Base-by-base conservation (phyloP, 2,888 invertebrate species). In the Plagodis pulveraria region DNA sequence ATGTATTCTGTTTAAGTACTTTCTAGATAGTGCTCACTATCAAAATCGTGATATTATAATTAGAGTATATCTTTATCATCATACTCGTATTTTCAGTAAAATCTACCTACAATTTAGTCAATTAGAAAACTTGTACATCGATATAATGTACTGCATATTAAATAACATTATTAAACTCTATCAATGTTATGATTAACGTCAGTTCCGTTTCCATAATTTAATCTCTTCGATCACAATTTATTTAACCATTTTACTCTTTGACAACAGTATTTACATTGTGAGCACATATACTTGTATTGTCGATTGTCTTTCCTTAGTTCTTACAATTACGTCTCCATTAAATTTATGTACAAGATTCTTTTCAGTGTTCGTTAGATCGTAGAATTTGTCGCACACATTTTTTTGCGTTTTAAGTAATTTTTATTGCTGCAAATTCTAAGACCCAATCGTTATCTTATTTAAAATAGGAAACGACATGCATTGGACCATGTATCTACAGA, bases 241-340 rank as follows among this genome's bases (percentile, higher is more conserved):
- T 22, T 22, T 77, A 74, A 76, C 64, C 73, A 71, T 71, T 74
- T 44, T 73, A 77, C 62, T 62, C 70, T 75, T 72, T 76, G 84
- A 75, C 76, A 81, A 76, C 76, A 81, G 76, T 86, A 89, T 88
- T 70, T 88, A 89, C 87, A 86, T 70, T 67, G 73, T 84, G 85
- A 89, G 87, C 86, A 83, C 85, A 84, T 81, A 75, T 73, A 71
- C 73, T 72, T 80, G 86, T 89, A 89, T 89, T 89, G 89, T 89
- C 89, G 83, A 74, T 76, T 80, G 80, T 86, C 83, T 80, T 83
- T 76, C 78, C 66, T 71, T 69, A 77, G 71, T 74, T 78, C 71
- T 75, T 64, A 61, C 50, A 43, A 59, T 33, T 72, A 70, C 65
- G 56, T 72, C 72, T 71, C 76, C 69, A 68, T 68, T 65, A 57